Evolutionary conservation across 2,888 invertebrate species (phyloP).

Genomic region (Gibbula magus): DNA sequence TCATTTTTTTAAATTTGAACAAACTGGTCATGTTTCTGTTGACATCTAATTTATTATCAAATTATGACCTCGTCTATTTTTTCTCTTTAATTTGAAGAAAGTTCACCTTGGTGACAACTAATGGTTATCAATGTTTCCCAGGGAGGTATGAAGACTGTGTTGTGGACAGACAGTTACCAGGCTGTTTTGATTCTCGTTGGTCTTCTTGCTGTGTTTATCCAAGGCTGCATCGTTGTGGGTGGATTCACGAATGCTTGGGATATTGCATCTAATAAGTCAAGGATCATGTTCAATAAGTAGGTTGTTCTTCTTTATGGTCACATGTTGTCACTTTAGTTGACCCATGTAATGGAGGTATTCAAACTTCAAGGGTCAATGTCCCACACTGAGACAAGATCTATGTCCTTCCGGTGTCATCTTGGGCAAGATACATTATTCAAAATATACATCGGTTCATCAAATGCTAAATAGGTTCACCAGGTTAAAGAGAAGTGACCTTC

Average conservation of each 20-base stretch:
- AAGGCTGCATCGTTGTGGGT: slow-evolving; percentile 62
- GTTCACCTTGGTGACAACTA: no score
- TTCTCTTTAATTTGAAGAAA: no score
- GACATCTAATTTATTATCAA: no score
- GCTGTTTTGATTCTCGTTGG: slow-evolving; percentile 70
- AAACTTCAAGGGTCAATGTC: not conserved
- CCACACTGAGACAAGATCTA: not conserved
- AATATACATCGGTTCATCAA: not conserved
- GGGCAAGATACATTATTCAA: not conserved
- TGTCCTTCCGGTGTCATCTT: not conserved
- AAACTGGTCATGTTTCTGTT: no score
- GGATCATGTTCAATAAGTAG: slow-evolving; percentile 45
- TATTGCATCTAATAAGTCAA: slow-evolving; percentile 45
- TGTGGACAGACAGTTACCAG: slow-evolving; percentile 74
- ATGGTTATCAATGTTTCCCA: no score
- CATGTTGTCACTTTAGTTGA: not conserved
- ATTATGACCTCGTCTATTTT: no score
- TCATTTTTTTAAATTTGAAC: no score
- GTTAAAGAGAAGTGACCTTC: no score
- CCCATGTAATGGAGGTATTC: not conserved
- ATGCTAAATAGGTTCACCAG: no score
- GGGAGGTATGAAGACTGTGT: slow-evolving; percentile 75
- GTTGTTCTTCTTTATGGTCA: not conserved
- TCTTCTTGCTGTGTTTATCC: slow-evolving; percentile 64
- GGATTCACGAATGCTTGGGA: slow-evolving; percentile 57